Conservation (phyloP, 2,888 invertebrate genomes). For the Sarcophaga rosellei region DNA sequence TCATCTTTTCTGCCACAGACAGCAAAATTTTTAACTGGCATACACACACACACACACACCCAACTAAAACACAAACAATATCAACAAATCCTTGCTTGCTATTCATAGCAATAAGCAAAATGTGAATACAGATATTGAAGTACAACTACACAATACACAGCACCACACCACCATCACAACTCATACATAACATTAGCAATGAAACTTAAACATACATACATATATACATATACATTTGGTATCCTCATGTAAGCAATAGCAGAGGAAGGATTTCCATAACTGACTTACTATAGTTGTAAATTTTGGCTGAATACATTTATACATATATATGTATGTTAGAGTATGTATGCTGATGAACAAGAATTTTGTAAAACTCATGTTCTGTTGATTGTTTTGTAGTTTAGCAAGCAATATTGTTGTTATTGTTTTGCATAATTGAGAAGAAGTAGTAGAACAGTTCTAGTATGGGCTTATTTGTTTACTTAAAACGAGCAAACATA, state of each 20-base stretch:
- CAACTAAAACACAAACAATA: constrained; percentile 49
- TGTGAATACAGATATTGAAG: too few species aligned
- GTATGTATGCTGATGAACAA: not conserved
- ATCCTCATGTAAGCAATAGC: not conserved
- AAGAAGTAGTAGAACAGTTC: not conserved
- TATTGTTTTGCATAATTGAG: not conserved
- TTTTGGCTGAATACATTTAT: not conserved
- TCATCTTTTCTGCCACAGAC: constrained; percentile 56
- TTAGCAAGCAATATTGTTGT: not conserved
- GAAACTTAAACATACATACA: constrained; percentile 60
- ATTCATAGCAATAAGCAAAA: too few species aligned
- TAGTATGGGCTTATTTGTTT: constrained; percentile 44
- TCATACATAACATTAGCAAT: constrained; percentile 57
- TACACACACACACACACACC: constrained; percentile 43
- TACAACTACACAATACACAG: too few species aligned
- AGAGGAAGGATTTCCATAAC: not conserved
- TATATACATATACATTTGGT: not conserved
- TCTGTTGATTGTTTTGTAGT: constrained; percentile 38
- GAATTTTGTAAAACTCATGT: constrained; percentile 40
- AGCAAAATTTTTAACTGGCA: constrained; percentile 58
- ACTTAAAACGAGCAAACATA: not conserved
- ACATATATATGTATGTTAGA: not conserved
- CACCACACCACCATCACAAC: not conserved
- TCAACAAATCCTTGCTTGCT: not conserved
- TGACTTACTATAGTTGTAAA: too few species aligned